A percentile compares a stretch with the other conserved stretches of the same genome.
Conservation (phyloP, 2,113 vertebrate genomes). For the Apeltes quadracus region DNA sequence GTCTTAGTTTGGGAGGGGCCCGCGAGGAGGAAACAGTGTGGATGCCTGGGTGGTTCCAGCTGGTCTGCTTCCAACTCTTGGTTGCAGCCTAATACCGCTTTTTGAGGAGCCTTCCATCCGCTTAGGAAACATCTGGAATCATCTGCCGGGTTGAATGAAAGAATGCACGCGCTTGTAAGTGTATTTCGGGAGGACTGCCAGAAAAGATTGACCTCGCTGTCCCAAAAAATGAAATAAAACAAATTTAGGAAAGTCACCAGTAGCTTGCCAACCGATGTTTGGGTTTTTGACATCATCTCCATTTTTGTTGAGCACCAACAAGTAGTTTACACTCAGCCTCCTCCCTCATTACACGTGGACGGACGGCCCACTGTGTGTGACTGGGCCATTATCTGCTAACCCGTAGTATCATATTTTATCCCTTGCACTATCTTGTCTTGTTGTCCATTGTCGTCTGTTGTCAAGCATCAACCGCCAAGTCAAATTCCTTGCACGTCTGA, state of each 20-base stretch:
- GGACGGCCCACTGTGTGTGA: slow-evolving; percentile 1
- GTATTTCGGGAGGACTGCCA: slow-evolving; percentile 56
- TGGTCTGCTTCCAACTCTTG: slow-evolving; percentile 67
- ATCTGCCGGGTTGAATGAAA: slow-evolving; percentile 66
- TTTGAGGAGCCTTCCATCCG: slow-evolving; percentile 73
- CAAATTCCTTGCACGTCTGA: too few relatives aligned
- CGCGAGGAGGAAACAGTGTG: slow-evolving; percentile 56
- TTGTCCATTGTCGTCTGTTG: too few relatives aligned
- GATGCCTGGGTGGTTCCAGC: slow-evolving; percentile 62
- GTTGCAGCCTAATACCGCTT: slow-evolving; percentile 64
- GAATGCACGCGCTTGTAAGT: slow-evolving; percentile 13
- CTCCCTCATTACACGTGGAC: slow-evolving; percentile 35
- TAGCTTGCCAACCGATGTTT: slow-evolving; percentile 63
- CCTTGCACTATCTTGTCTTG: too few relatives aligned
- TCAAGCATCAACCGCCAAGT: too few relatives aligned
- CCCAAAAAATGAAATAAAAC: slow-evolving; percentile 66
- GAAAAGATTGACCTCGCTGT: slow-evolving; percentile 60
- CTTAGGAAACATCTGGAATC: slow-evolving; percentile 83
- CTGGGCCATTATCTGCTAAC: slow-evolving; percentile 16
- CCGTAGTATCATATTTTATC: too few relatives aligned
- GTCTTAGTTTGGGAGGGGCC: slow-evolving; percentile 46
- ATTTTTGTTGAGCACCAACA: slow-evolving; percentile 58
- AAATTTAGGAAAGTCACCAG: slow-evolving; percentile 67
- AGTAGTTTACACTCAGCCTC: slow-evolving; percentile 53
- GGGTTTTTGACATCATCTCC: slow-evolving; percentile 68